A percentile compares a stretch with the other conserved stretches of the same genome.
phyloP scores from a whole-genome alignment of 2,797 vertebrate species.

The Diplodus puntazzo region DNA sequence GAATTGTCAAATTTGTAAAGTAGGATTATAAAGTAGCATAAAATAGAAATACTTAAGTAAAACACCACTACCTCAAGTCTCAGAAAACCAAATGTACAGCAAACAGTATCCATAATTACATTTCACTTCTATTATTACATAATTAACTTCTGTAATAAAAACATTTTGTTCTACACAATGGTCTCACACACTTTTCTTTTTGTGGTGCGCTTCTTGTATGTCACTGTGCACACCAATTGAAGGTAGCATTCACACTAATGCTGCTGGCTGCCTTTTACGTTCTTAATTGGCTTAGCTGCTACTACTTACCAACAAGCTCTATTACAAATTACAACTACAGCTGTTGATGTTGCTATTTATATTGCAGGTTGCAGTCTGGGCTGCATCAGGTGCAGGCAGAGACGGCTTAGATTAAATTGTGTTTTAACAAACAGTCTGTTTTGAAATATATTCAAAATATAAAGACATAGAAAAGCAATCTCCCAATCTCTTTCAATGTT shows the following conservation, averaged over 20 bases:
- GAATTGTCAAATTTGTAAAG: background rate
- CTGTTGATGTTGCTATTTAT: background rate
- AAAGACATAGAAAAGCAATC: no score
- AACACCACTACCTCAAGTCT: background rate
- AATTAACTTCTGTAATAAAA: background rate
- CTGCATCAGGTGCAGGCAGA: no score
- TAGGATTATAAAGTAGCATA: background rate
- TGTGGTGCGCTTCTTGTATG: slow-evolving; percentile 7
- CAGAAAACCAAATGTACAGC: background rate
- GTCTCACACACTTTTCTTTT: background rate
- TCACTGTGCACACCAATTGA: background rate
- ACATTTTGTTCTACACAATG: background rate
- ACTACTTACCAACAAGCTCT: background rate
- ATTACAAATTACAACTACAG: background rate
- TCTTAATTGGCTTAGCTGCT: background rate
- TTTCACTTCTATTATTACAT: background rate
- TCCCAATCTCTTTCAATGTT: no score
- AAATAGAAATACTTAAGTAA: background rate
- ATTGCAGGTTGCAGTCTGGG: background rate
- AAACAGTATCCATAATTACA: background rate
- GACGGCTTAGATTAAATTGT: no score
- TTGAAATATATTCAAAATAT: no score
- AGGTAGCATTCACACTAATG: background rate
- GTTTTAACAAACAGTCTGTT: no score
- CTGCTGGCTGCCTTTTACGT: background rate